Evolutionary conservation across 2,888 invertebrate genomes (phyloP).

Genomic region (Suillia variegata): DNA sequence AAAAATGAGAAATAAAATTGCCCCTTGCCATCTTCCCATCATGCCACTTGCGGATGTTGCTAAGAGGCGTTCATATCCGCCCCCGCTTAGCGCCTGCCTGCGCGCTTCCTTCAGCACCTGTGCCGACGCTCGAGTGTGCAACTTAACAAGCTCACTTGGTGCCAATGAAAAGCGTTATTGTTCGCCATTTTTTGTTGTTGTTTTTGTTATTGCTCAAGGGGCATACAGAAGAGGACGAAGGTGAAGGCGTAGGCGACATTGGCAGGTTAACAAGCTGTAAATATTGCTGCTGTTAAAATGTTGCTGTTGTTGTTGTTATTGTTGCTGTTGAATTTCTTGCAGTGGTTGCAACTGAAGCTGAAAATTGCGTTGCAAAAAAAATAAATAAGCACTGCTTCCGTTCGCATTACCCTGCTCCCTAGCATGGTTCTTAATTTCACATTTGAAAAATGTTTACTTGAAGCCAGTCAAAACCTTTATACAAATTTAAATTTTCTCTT

Average conservation of each 20-base stretch:
- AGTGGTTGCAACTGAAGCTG: background rate
- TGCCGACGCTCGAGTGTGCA: background rate
- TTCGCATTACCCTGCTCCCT: too few species aligned
- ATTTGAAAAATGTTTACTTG: too few species aligned
- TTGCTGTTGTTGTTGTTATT: background rate
- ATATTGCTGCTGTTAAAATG: background rate
- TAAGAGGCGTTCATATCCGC: background rate
- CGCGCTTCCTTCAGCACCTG: too few species aligned
- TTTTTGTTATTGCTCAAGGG: too few species aligned
- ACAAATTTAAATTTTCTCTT: too few species aligned
- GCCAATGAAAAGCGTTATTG: background rate
- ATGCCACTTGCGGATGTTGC: background rate
- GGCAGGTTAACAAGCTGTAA: background rate
- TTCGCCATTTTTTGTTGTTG: background rate
- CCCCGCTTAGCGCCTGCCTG: background rate
- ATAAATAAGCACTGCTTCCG: too few species aligned
- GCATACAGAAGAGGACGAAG: too few species aligned
- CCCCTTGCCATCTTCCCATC: background rate
- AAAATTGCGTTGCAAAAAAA: slow-evolving; percentile 1
- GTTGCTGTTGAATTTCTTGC: background rate
- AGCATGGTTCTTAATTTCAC: too few species aligned
- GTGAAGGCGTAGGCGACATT: background rate
- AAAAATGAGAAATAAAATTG: background rate
- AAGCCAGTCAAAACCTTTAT: too few species aligned
- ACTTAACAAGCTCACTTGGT: background rate